phyloP scores from a whole-genome alignment of 35 echinoderm and acorn worm species.

The Apostichopus californicus region DNA sequence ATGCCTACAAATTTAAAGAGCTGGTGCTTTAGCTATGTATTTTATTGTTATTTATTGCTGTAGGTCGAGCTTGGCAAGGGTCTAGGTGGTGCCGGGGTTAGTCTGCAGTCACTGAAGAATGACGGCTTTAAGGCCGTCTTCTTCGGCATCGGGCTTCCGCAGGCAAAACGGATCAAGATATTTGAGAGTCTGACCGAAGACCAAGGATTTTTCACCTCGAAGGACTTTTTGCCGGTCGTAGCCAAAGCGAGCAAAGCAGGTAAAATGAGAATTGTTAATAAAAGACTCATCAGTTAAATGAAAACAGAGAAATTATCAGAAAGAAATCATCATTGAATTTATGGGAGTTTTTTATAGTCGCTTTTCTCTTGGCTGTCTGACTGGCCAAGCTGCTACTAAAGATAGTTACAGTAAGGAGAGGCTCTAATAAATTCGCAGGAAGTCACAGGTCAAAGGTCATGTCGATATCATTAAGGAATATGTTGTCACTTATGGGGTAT shows the following conservation, averaged over 20 bases:
- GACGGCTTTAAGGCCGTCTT: conserved; percentile 79
- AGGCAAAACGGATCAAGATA: conserved; percentile 81
- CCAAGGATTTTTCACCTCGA: conserved; percentile 95
- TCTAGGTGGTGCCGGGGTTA: conserved; percentile 75
- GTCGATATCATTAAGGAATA: too few species aligned
- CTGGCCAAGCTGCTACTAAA: too few species aligned
- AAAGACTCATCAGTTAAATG: too few species aligned
- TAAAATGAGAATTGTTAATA: background rate
- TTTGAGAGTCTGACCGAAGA: conserved; percentile 82
- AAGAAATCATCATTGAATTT: too few species aligned
- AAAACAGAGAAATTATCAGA: too few species aligned
- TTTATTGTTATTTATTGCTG: conserved; percentile 18
- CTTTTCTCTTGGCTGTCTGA: too few species aligned
- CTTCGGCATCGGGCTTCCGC: conserved; percentile 86
- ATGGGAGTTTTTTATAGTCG: too few species aligned
- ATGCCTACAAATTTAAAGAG: too few species aligned
- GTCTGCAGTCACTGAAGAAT: conserved; percentile 63
- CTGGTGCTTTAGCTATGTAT: background rate
- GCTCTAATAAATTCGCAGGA: too few species aligned
- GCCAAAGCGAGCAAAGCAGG: conserved; percentile 94
- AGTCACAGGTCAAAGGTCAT: too few species aligned
- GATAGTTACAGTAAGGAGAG: too few species aligned
- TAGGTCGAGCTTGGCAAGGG: conserved; percentile 89
- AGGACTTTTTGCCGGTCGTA: conserved; percentile 88
- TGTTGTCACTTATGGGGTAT: too few species aligned